These are phyloP conservation scores for Malurus melanocephalus DNA, from an alignment of 2,113 vertebrate species.

Conservation along the genomic window DNA sequence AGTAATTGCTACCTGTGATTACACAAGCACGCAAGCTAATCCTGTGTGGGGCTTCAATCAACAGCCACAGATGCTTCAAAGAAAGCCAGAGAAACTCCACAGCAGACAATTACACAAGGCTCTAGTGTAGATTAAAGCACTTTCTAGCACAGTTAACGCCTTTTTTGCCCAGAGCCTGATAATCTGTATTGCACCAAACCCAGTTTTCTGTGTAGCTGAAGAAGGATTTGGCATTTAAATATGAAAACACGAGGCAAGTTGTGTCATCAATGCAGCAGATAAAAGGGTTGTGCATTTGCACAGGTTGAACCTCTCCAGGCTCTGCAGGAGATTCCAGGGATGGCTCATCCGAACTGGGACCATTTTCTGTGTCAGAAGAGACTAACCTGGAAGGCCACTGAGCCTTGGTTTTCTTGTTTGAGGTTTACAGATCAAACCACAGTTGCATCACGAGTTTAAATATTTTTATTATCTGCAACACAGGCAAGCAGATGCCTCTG, in stretches of 20 bases:
- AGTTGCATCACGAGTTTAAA: neutral
- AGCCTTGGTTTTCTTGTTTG: neutral
- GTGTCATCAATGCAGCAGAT: neutral
- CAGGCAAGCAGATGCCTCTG: neutral
- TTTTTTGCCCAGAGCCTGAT: neutral
- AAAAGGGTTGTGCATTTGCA: neutral
- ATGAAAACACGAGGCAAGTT: neutral
- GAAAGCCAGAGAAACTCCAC: neutral
- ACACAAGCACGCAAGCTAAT: neutral
- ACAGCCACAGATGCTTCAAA: neutral
- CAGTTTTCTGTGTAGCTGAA: neutral
- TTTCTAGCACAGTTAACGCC: neutral
- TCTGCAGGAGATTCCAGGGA: neutral
- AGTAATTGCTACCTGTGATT: neutral
- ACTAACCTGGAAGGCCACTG: neutral
- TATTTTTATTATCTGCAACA: neutral
- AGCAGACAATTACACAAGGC: neutral
- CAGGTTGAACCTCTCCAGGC: neutral
- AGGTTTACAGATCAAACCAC: neutral
- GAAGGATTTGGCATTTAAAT: neutral
- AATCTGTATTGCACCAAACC: neutral
- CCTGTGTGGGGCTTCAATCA: neutral
- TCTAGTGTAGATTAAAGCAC: neutral
- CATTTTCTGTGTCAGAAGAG: neutral
- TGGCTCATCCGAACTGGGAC: neutral